Conservation (phyloP, 2,113 vertebrate genomes). For the Pantherophis guttatus region DNA sequence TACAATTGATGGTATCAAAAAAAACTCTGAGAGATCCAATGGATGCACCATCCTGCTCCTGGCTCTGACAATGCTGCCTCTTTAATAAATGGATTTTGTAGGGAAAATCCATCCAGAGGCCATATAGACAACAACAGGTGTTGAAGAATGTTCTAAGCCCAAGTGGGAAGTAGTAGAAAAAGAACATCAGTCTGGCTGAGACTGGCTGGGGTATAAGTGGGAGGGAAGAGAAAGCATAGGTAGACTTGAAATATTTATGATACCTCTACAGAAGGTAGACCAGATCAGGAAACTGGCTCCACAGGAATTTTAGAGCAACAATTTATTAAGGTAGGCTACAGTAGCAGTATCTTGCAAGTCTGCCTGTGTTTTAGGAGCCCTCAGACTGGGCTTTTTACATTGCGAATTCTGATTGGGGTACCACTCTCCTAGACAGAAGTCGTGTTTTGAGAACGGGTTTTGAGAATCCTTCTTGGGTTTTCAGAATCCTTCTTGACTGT, state of each 20-base stretch:
- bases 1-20: background rate
- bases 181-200: background rate
- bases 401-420: background rate
- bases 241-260: background rate
- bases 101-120: background rate
- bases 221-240: background rate
- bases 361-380: background rate
- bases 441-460: too few relatives aligned
- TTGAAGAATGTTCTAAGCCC: background rate
- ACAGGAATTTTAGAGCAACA: background rate
- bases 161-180: background rate
- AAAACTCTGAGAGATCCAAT: background rate
- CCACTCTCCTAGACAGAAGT: background rate
- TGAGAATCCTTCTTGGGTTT: background rate
- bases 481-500: background rate
- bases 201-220: background rate
- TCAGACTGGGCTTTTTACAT: background rate
- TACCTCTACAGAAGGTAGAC: background rate
- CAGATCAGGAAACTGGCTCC: background rate
- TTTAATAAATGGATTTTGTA: background rate
- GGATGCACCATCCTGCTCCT: background rate
- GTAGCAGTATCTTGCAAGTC: background rate
- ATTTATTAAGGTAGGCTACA: background rate
- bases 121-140: background rate
- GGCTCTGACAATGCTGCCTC: background rate